Percentiles rank a stretch among this genome's conserved stretches.
These are phyloP conservation scores for Sinocyclocheilus grahami DNA, from an alignment of 2,113 vertebrate species.

Conservation along the genomic window DNA sequence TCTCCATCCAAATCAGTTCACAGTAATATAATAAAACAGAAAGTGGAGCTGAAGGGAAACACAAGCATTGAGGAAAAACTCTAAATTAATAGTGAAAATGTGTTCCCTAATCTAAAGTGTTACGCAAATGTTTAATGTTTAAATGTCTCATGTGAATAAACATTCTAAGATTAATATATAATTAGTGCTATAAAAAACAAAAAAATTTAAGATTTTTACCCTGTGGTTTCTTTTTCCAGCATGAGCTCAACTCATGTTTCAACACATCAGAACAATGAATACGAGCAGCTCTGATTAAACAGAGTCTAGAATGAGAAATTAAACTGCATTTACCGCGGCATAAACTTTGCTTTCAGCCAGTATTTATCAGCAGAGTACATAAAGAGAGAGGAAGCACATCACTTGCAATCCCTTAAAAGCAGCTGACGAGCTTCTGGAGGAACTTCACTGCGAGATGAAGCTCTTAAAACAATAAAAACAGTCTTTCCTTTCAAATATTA, in stretches of 20 bases:
- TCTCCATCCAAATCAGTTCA: neutral
- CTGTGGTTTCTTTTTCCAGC: neutral
- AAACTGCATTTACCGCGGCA: conserved; percentile 44
- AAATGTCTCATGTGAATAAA: neutral
- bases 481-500: conserved; percentile 2
- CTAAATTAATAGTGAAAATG: too few relatives aligned
- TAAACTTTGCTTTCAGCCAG: conserved; percentile 41
- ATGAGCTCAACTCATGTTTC: neutral
- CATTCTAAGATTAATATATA: neutral
- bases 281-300: conserved; percentile 66
- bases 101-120: too few relatives aligned
- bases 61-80: neutral
- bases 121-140: too few relatives aligned
- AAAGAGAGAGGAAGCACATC: conserved; percentile 65
- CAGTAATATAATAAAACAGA: conserved; percentile 6
- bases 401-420: conserved; percentile 9
- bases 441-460: conserved; percentile 13
- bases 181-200: neutral
- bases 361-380: conserved; percentile 68
- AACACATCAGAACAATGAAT: neutral
- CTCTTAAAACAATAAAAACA: conserved; percentile 36
- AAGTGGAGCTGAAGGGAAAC: neutral
- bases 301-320: conserved; percentile 65
- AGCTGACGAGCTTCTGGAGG: neutral
- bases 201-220: too few relatives aligned